A percentile compares a stretch with the other conserved stretches of the same genome.
phyloP scores from a whole-genome alignment of 92 coral and sea anemone genomes.

The Galaxea fascicularis region DNA sequence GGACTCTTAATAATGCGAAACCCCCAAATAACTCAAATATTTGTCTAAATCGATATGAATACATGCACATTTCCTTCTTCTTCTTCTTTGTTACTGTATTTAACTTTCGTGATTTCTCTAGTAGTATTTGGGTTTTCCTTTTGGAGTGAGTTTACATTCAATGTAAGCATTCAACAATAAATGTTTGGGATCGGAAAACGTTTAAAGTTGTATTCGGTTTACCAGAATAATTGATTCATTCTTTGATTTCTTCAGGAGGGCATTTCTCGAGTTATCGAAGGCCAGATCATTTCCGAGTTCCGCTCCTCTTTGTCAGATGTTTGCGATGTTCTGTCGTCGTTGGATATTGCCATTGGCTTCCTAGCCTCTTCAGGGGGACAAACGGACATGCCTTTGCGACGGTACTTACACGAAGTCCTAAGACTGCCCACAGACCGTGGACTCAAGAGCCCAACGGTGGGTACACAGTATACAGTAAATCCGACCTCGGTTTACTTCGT shows the following conservation, averaged over 20 bases:
- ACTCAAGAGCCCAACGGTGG: constrained; percentile 76
- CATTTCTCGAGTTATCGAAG: constrained; percentile 35
- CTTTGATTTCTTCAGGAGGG: constrained; percentile 11
- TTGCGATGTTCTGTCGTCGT: constrained; percentile 78
- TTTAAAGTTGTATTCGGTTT: too few species aligned
- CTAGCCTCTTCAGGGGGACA: constrained; percentile 84
- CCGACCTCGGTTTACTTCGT: too few species aligned
- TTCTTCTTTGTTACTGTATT: too few species aligned
- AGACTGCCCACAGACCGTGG: constrained; percentile 71
- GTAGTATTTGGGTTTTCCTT: too few species aligned
- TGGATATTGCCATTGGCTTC: constrained; percentile 88
- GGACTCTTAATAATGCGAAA: too few species aligned
- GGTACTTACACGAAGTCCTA: constrained; percentile 73
- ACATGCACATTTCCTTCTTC: too few species aligned
- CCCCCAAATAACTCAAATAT: too few species aligned
- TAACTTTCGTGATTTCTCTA: too few species aligned
- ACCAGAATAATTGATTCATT: not conserved
- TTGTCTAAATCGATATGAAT: too few species aligned
- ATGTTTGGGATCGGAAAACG: too few species aligned
- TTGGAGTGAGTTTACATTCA: too few species aligned
- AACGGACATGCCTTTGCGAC: constrained; percentile 56
- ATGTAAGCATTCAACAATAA: not conserved
- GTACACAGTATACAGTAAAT: not conserved
- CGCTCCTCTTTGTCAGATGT: constrained; percentile 69
- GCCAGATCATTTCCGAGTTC: constrained; percentile 57